A percentile compares a stretch with the other conserved stretches of the same genome.
Evolutionary conservation across 2,797 vertebrate genomes (phyloP).

Genomic region (Nannoperca obscura): DNA sequence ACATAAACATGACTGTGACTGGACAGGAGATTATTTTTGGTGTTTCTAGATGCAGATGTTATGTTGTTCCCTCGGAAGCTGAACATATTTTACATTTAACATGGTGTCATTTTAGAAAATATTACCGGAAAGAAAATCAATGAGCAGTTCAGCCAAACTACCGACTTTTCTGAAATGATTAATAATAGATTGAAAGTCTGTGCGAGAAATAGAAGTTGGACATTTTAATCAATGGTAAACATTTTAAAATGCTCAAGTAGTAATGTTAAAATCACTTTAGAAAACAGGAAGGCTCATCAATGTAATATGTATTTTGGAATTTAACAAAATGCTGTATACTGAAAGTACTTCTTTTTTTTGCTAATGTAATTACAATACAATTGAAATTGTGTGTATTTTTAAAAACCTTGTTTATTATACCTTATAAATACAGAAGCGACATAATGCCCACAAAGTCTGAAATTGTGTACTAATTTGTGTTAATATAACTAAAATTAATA

Average conservation of each 20-base stretch:
- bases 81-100: not conserved
- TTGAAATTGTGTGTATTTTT: too few relatives aligned
- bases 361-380: too few relatives aligned
- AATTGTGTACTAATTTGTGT: too few relatives aligned
- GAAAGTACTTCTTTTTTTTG: too few relatives aligned
- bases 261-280: too few relatives aligned
- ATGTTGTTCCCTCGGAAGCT: not conserved
- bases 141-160: not conserved
- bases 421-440: too few relatives aligned
- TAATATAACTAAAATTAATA: too few relatives aligned
- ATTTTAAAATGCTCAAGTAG: too few relatives aligned
- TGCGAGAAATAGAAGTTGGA: not conserved
- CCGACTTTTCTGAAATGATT: not conserved
- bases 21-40: not conserved
- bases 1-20: not conserved
- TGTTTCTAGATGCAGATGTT: not conserved
- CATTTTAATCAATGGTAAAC: not conserved
- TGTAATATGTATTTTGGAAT: too few relatives aligned
- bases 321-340: too few relatives aligned
- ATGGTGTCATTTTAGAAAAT: not conserved
- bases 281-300: not conserved
- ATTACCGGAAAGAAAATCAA: not conserved
- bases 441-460: too few relatives aligned
- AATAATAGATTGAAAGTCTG: not conserved
- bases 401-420: too few relatives aligned